These are phyloP conservation scores for Apostichopus japonicus DNA, from an alignment of 35 echinoderm and acorn worm species.

Conservation along the genomic window DNA sequence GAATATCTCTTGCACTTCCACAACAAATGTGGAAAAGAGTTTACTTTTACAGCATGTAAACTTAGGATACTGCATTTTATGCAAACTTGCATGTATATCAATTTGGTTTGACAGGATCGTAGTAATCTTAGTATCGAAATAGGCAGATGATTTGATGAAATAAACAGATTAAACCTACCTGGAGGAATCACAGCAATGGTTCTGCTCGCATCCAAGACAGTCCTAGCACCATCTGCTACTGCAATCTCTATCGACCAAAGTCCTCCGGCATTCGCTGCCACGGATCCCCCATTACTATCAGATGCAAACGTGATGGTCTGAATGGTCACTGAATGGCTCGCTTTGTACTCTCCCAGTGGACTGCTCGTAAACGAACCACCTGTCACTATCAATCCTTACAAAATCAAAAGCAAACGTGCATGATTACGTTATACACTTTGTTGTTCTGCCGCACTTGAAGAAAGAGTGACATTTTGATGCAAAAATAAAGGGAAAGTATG, in stretches of 20 bases:
- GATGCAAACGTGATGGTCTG: not conserved
- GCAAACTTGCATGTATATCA: no score
- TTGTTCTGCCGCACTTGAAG: no score
- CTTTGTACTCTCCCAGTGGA: constrained; percentile 11
- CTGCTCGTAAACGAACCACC: not conserved
- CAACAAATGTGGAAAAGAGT: no score
- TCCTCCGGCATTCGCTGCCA: not conserved
- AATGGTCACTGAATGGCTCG: constrained; percentile 15
- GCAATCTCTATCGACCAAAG: constrained; percentile 10
- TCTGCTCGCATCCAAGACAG: not conserved
- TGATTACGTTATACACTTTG: not conserved
- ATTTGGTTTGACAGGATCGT: no score
- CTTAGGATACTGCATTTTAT: no score
- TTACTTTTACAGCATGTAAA: no score
- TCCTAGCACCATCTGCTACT: not conserved
- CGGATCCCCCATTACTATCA: not conserved
- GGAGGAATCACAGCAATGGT: not conserved
- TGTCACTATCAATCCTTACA: not conserved
- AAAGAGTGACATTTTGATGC: no score
- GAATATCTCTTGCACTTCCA: no score
- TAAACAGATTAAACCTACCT: not conserved
- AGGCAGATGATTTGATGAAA: no score
- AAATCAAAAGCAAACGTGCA: not conserved
- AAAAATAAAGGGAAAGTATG: no score
- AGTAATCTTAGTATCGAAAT: no score